Evolutionary conservation across 2,797 vertebrate genomes (phyloP).

Genomic region (Apogon talboti): DNA sequence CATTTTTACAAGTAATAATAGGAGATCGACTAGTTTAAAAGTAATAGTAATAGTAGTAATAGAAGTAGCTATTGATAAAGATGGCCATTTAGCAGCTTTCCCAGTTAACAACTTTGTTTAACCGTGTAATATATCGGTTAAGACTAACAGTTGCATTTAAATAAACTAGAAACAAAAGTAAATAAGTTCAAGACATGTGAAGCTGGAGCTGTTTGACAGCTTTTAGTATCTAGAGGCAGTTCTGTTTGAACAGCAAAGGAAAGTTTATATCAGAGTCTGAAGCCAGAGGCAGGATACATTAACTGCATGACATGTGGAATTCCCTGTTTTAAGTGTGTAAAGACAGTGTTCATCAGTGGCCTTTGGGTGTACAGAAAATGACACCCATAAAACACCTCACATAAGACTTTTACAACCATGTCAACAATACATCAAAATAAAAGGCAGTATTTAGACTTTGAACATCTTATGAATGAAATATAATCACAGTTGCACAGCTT

Average conservation of each 20-base stretch:
- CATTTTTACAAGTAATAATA: background rate
- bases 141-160: constrained; percentile 13
- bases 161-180: constrained; percentile 32
- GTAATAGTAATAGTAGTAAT: background rate
- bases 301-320: constrained; percentile 13
- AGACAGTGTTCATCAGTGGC: background rate
- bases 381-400: background rate
- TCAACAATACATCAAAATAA: background rate
- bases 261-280: constrained; percentile 6
- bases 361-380: constrained; percentile 5
- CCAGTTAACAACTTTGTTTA: background rate
- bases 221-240: constrained; percentile 43
- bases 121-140: no score
- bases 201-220: constrained; percentile 38
- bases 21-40: no score
- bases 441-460: background rate
- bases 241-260: constrained; percentile 23
- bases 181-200: constrained; percentile 13
- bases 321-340: constrained; percentile 13
- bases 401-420: no score
- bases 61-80: background rate
- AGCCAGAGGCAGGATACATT: background rate
- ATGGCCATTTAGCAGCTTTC: background rate
- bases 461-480: background rate
- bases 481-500: no score